Evolutionary conservation across 2,113 vertebrate species (phyloP), one percentile per base, ranked within the genome.

Genomic region (Charadrius vociferus): DNA sequence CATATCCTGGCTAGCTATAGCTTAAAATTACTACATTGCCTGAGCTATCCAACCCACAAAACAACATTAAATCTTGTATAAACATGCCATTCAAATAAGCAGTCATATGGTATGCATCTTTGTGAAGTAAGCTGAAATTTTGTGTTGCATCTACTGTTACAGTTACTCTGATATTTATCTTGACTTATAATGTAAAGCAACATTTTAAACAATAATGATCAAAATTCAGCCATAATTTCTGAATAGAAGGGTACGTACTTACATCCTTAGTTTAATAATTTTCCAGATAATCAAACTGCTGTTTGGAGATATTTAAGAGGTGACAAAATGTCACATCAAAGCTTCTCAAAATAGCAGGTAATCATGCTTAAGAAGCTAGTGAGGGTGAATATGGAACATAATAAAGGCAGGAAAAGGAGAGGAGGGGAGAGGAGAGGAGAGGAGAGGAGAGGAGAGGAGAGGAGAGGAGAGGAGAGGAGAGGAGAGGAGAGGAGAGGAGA

Each of bases 321-420:
- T 91, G 65, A 78, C 32, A 90, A 89, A 88, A 90, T 86, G 41
- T 73, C 65, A 86, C 34, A 82, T 72, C 43, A 83, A 95, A 91
- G 12, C 50, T 74, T 94, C 82, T 72, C 47, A 90, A 73, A 88
- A 88, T 22, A 91, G 3, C 16, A 88, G 71, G 27, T 50, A 72
- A 72, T 74, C 24, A 61, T 39, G 45, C 21, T 73, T 73, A 53
- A 61, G 49, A 43, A 72, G 22, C 7, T 66, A 58, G 13, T 53
- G 34, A 81, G 9, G 11, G 1, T 65, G 39, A 63, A 68, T 58
- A 30, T 30, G 9, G 13, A 79, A 85, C 1, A 9, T 6, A 66
- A 23, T 21, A 32, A 34, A 41, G 1, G 10, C 18, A 55, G 43
- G 21, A 21, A 39, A 10, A 47, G 56, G 7, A 19, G 53, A 29